phyloP scores from a whole-genome alignment of 2,888 invertebrate genomes.

The Catocala nupta region DNA sequence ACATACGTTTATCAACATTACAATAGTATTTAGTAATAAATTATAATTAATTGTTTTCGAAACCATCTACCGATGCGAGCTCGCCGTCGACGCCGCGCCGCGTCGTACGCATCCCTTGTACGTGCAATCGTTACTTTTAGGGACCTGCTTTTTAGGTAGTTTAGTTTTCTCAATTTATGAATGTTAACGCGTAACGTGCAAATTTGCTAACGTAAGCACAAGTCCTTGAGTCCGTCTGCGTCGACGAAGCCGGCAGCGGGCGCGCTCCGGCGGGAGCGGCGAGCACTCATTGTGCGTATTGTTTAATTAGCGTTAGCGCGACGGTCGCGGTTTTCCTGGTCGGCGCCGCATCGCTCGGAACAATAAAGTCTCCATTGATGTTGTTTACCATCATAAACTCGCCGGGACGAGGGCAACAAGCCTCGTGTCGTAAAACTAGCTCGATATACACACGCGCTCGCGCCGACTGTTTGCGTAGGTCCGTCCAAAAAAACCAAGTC shows the following conservation, averaged over 20 bases:
- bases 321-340: constrained; percentile 48
- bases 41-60: constrained; percentile 8
- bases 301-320: constrained; percentile 22
- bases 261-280: too few species aligned
- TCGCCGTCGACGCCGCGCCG: too few species aligned
- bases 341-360: constrained; percentile 15
- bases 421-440: constrained; percentile 24
- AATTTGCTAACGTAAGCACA: too few species aligned
- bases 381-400: constrained; percentile 32
- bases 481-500: constrained; percentile 66
- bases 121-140: too few species aligned
- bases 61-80: not conserved
- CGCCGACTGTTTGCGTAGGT: constrained; percentile 49
- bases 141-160: not conserved
- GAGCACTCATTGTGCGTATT: not conserved
- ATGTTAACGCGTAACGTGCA: too few species aligned
- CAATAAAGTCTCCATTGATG: constrained; percentile 33
- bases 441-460: constrained; percentile 2
- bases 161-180: not conserved
- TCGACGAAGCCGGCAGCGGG: too few species aligned
- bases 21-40: constrained; percentile 17
- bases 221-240: too few species aligned
- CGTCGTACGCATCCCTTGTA: too few species aligned
- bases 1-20: constrained; percentile 16
- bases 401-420: constrained; percentile 14